Percentiles rank a stretch among this genome's conserved stretches.
Evolutionary conservation across 1,140 invertebrate species (phyloP).

Genomic region (Drosophila persimilis): DNA sequence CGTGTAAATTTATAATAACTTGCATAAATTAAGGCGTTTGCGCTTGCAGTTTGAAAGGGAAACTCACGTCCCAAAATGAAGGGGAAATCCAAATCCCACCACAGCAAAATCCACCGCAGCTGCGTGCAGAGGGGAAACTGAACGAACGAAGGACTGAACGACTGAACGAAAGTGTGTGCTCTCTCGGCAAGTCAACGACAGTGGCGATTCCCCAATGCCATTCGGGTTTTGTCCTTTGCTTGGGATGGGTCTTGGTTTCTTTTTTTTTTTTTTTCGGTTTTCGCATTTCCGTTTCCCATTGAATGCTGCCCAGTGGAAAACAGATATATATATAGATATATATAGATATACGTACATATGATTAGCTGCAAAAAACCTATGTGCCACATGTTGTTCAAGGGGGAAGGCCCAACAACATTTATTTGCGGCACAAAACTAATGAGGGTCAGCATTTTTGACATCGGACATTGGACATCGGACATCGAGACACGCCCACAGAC

Average conservation of each 20-base stretch:
- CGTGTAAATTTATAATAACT: conserved; percentile 80
- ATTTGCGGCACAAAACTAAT: conserved; percentile 62
- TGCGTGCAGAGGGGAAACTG: conserved; percentile 15
- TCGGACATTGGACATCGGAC: too few relatives aligned
- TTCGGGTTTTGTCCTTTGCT: conserved; percentile 1
- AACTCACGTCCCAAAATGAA: not conserved
- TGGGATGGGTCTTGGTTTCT: conserved; percentile 1
- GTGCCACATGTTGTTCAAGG: conserved; percentile 58
- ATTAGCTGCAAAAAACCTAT: conserved; percentile 50
- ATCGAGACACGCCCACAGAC: conserved; percentile 42
- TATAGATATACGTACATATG: conserved; percentile 44
- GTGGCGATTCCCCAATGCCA: not conserved
- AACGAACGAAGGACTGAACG: conserved; percentile 9
- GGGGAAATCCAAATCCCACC: not conserved
- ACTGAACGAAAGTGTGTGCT: too few relatives aligned
- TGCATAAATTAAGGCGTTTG: conserved; percentile 75
- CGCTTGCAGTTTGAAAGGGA: conserved; percentile 37
- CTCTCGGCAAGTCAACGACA: too few relatives aligned
- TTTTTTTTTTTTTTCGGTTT: conserved; percentile 9
- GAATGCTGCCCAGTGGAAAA: conserved; percentile 44
- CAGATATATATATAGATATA: too few relatives aligned
- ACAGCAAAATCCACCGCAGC: not conserved
- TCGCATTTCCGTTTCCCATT: conserved; percentile 56
- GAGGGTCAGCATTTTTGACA: conserved; percentile 57
- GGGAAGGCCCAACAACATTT: conserved; percentile 54